Evolutionary conservation across 2,113 vertebrate species (phyloP).

Genomic region (Rostratula benghalensis): DNA sequence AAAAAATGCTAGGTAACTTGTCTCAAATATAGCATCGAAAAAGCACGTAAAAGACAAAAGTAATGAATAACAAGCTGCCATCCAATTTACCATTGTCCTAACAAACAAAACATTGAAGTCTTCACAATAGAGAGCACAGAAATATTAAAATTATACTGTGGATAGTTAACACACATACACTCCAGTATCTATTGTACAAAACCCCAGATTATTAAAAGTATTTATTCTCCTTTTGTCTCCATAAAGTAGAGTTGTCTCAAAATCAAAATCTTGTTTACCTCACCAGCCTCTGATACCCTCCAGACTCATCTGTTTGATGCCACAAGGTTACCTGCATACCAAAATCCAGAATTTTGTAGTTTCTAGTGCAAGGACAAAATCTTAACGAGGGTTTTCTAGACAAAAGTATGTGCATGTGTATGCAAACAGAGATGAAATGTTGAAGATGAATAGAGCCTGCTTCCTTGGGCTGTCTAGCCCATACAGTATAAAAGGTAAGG

Average conservation of each 20-base stretch:
- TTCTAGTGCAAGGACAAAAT: not conserved
- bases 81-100: not conserved
- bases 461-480: not conserved
- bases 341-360: not conserved
- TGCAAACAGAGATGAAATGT: fast-evolving
- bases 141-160: not conserved
- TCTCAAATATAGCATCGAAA: not conserved
- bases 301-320: not conserved
- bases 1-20: not conserved
- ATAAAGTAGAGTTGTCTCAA: not conserved
- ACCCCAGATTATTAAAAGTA: not conserved
- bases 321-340: not conserved
- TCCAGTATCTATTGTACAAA: not conserved
- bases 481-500: not conserved
- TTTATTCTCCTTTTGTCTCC: not conserved
- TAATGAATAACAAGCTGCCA: not conserved
- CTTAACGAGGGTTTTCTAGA: not conserved
- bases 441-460: not conserved
- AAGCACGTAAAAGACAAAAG: not conserved
- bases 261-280: not conserved
- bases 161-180: not conserved
- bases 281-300: not conserved
- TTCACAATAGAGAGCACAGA: not conserved
- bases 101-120: not conserved
- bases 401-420: not conserved